Evolutionary conservation across 2,888 invertebrate genomes (phyloP), one percentile per base, ranked within the genome.

Genomic region (Melinaea marsaeus): DNA sequence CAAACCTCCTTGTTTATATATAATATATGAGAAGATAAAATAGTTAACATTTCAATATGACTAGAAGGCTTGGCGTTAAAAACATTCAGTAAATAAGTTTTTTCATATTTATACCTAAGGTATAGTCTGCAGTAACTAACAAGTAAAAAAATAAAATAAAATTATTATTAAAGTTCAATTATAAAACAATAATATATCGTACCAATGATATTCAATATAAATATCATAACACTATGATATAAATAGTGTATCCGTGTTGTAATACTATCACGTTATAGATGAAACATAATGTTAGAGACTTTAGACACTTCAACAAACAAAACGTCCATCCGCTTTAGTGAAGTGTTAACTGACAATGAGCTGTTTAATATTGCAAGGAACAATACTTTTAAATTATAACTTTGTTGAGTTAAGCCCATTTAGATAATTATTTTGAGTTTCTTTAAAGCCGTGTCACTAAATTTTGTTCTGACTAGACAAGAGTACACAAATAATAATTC

Each of bases 201-300:
- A 22, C 22, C 1, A 1, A 22, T 22, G 22, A 22, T 22, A 22
- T 22, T 22, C 22, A 22, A 22, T 22, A 22, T 22, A 22, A 22
- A 22, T 22, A 22, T 22, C 22, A 22, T 22, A 22, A 22, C 0
- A 22, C 1, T 22, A 22, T 22, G 22, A 22, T 22, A 22, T 22
- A 22, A 22, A 1, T 22, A 22, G 0, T 22, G 22, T 22, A 37
- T 37, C 2, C 0, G 7, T 22, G 48, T 48, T 48, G 13, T 54
- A 62, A 58, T 58, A 61, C 37, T 58, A 58, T 58, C 13, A 48
- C 45, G 55, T 61, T 61, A 55, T 55, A 46, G 58, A 58, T 55
- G 58, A 58, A 57, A 58, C 42, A 58, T 55, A 61, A 48, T 32
- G 46, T 56, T 64, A 58, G 37, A 56, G 58, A 64, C 57, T 57